Evolutionary conservation across 1,140 invertebrate species (phyloP), one percentile per base, ranked within the genome.

Genomic region (Drosophila punjabiensis): DNA sequence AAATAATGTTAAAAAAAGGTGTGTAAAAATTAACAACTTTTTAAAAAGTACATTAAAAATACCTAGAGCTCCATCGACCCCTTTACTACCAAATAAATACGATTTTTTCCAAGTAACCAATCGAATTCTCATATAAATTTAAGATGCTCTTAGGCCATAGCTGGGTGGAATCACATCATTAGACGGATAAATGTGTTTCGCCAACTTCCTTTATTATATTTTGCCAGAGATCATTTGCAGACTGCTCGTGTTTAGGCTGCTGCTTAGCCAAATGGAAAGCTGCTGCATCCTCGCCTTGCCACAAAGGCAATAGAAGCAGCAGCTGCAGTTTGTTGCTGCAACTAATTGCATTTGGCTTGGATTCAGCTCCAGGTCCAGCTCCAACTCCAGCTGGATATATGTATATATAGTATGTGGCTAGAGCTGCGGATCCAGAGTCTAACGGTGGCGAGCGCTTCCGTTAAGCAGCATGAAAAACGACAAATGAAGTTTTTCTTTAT

Each of bases 251-350:
- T 59, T 82, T 65, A 45, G 82, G 68, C 71, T 66, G 81, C 61
- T 85, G 85, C 70, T 85, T 81, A 88, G 75, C 82, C 81, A 75
- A 89, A 89, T 88, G 84, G 84, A 84, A 83, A 83, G 81, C 81
- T 39, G 68, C 52, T 76, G 75, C 76, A 78, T 78, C 76, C 76
- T 78, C 63, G 76, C 33, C 64, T 45, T 37, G 28, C 43, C n/a
- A n/a, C n/a, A n/a, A n/a, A n/a, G n/a, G n/a, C n/a, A n/a, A n/a
- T n/a, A n/a, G n/a, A n/a, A 39, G 64, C 37, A 61, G 79, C 85
- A 82, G 86, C 86, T 84, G 86, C 84, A 85, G 75, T 89, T 90
- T 90, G 86, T 89, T 89, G 86, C 86, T 90, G 82, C 86, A 89
- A 89, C 86, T 89, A 89, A 89, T 89, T 89, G 85, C 85, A 81